These are phyloP conservation scores for Phymorhynchus buccinoides DNA, from an alignment of 1,140 invertebrate species.

Conservation along the genomic window DNA sequence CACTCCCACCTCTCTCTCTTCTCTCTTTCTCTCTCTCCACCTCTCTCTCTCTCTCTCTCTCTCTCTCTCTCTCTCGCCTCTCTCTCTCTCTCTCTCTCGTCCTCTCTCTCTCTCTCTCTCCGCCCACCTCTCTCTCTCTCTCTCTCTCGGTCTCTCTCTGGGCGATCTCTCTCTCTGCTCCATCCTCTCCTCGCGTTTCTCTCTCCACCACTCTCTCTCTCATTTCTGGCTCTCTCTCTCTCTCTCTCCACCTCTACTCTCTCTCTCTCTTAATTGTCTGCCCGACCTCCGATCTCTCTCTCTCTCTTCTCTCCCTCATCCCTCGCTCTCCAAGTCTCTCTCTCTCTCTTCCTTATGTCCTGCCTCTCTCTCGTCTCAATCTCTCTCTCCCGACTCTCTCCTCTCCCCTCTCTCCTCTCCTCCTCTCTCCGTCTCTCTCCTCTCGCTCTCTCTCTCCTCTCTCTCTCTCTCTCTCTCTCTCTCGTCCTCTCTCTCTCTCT, in stretches of 20 bases:
- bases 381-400: no score
- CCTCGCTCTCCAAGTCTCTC: no score
- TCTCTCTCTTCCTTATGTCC: neutral
- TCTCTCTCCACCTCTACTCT: neutral
- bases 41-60: neutral
- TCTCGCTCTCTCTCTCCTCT: no score
- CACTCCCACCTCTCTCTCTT: conserved; percentile 24
- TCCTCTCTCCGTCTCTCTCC: neutral
- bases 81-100: neutral
- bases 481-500: no score
- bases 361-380: conserved; percentile 3
- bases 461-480: no score
- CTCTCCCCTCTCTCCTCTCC: neutral
- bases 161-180: neutral
- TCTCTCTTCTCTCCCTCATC: no score
- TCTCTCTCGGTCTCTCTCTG: neutral
- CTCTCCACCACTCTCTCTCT: no score
- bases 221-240: no score
- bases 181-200: no score
- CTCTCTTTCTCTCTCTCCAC: conserved; percentile 16
- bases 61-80: neutral
- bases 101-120: neutral
- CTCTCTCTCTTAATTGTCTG: neutral
- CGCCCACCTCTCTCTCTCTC: neutral
- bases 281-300: no score